These are phyloP conservation scores for Gila robusta DNA, from an alignment of 2,797 vertebrate species.

Conservation along the genomic window DNA sequence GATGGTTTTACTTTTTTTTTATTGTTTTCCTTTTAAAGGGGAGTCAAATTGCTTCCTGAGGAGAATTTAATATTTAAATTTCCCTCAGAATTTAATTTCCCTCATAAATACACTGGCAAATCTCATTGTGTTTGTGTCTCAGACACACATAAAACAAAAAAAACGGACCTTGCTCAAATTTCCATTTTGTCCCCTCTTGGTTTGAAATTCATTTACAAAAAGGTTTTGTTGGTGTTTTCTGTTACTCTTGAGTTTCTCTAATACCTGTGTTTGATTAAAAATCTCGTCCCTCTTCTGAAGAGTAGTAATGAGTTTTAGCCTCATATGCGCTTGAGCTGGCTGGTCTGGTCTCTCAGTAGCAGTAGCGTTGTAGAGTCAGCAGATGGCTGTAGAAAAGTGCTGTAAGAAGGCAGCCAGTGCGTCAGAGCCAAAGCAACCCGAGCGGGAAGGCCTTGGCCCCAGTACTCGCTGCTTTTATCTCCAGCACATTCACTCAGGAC, in stretches of 20 bases:
- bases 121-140: conserved; percentile 36
- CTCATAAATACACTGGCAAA: conserved; percentile 41
- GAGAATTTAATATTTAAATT: conserved; percentile 37
- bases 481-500: conserved; percentile 61
- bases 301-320: conserved; percentile 41
- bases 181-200: conserved; percentile 27
- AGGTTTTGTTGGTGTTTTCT: neutral
- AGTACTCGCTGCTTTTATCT: conserved; percentile 83
- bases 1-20: neutral
- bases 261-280: conserved; percentile 46
- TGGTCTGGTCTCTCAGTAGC: conserved; percentile 66
- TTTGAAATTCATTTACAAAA: conserved; percentile 25
- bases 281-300: conserved; percentile 18
- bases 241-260: conserved; percentile 28
- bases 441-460: conserved; percentile 82
- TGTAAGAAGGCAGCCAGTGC: conserved; percentile 71
- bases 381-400: conserved; percentile 88
- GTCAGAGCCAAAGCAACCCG: conserved; percentile 68
- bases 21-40: conserved; percentile 31
- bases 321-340: conserved; percentile 42
- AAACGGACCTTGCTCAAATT: conserved; percentile 27
- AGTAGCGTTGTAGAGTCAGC: conserved; percentile 80
- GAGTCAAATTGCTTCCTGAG: conserved; percentile 25
- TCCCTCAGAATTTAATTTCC: conserved; percentile 25
- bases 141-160: conserved; percentile 2